Percentiles rank a stretch among this genome's conserved stretches.
Conservation (phyloP, 2,113 vertebrate species). For the Pelecanoides urinatrix region DNA sequence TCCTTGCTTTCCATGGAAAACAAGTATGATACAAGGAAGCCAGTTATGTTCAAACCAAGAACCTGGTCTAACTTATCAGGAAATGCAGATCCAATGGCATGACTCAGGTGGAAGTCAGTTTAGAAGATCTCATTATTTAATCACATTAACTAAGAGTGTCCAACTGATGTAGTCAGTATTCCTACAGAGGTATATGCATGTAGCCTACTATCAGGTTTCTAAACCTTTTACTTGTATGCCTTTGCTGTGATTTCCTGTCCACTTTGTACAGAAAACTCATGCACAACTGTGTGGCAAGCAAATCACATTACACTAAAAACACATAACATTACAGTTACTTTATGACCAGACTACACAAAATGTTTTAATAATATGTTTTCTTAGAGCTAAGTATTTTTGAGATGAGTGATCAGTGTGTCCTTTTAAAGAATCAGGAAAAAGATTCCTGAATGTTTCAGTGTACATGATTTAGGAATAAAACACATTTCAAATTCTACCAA, state of each 20-base stretch:
- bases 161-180: background rate
- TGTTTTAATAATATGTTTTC: background rate
- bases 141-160: background rate
- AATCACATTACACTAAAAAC: background rate
- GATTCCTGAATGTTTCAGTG: background rate
- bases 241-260: background rate
- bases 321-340: background rate
- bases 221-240: background rate
- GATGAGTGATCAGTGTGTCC: background rate
- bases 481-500: background rate
- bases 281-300: rapidly evolving
- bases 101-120: background rate
- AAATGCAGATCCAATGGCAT: background rate
- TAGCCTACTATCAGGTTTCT: background rate
- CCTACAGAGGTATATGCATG: background rate
- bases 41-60: background rate
- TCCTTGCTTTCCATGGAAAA: background rate
- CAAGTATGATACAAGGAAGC: background rate
- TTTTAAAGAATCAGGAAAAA: background rate
- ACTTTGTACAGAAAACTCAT: background rate
- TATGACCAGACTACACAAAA: background rate
- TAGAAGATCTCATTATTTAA: background rate
- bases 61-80: background rate
- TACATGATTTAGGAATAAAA: background rate
- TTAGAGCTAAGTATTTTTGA: background rate